Evolutionary conservation across 2,888 invertebrate genomes (phyloP), one percentile per base, ranked within the genome.

Genomic region (Heliconius charithonia): DNA sequence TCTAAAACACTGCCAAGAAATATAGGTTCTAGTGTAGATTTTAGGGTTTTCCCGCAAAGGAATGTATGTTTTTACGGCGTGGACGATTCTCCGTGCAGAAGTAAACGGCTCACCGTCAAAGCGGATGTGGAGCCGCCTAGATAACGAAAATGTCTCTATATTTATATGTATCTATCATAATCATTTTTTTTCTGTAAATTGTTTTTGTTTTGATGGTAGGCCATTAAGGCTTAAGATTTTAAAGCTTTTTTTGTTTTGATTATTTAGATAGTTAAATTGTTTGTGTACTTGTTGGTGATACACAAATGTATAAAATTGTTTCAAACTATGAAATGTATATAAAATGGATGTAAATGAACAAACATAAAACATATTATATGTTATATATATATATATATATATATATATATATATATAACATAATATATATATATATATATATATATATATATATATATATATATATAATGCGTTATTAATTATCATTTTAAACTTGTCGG

Each of bases 1-100:
- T 87, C 93, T 3, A 91, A 91, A 72, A 94, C 94, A 75, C 85
- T 95, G 88, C 94, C 94, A 13, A 88, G 93, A 80, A 93, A 91
- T 82, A 82, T 93, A 63, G 92, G 93, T 19, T 92, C 93, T 0
- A 89, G 90, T 4, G 87, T 90, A 62, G 92, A 91, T 32, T 88
- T 80, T 82, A 91, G 88, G 72, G 88, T 90, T n/a, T 87, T 88
- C 67, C 90, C 91, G 2, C 88, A 90, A 69, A 89, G 89, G 62
- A 92, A 87, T 85, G 93, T 92, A 62, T 93, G 92, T 85, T 94
- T 93, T 76, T 91, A 91, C 70, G 92, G 90, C 0, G 81, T 90
- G 0, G 90, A 91, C 0, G 90, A 90, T 29, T 86, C 88, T 3
- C 87, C 86, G 1, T 88, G 88, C 12, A 86, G 83, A 3, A 84